A percentile compares a stretch with the other conserved stretches of the same genome.
phyloP scores from a whole-genome alignment of 1,140 invertebrate genomes.

The Heliconius eleuchia region DNA sequence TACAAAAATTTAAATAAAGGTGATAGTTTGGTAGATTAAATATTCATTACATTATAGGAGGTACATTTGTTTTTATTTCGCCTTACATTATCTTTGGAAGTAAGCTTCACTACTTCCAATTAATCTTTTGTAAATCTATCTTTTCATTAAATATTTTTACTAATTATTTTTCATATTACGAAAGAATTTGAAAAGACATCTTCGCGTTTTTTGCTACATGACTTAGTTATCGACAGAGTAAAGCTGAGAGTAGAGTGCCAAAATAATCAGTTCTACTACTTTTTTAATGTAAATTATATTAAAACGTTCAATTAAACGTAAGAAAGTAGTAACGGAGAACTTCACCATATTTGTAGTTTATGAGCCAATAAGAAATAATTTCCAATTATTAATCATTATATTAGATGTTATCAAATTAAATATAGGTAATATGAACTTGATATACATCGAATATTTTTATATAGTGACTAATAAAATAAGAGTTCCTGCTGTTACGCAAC shows the following conservation, averaged over 20 bases:
- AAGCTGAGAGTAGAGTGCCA: no score
- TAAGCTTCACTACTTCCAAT: neutral
- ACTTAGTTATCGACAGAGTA: no score
- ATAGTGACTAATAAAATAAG: slow-evolving; percentile 33
- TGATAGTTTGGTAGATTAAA: neutral
- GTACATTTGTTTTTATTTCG: no score
- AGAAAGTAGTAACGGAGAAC: no score
- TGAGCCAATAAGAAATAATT: neutral
- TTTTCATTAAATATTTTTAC: neutral
- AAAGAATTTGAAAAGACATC: no score
- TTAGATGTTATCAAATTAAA: neutral
- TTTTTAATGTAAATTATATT: no score
- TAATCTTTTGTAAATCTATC: neutral
- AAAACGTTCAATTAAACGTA: no score
- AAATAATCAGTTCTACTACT: no score
- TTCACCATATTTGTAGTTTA: no score
- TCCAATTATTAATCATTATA: neutral
- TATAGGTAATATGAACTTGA: slow-evolving; percentile 4
- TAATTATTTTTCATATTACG: neutral
- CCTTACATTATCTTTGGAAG: neutral
- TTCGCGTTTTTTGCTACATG: no score
- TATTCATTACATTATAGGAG: no score
- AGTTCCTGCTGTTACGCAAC: slow-evolving; percentile 29
- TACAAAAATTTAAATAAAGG: neutral
- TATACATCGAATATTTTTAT: slow-evolving; percentile 8